Conservation (phyloP, 2,797 vertebrate species). For the Pteropus rufus region DNA sequence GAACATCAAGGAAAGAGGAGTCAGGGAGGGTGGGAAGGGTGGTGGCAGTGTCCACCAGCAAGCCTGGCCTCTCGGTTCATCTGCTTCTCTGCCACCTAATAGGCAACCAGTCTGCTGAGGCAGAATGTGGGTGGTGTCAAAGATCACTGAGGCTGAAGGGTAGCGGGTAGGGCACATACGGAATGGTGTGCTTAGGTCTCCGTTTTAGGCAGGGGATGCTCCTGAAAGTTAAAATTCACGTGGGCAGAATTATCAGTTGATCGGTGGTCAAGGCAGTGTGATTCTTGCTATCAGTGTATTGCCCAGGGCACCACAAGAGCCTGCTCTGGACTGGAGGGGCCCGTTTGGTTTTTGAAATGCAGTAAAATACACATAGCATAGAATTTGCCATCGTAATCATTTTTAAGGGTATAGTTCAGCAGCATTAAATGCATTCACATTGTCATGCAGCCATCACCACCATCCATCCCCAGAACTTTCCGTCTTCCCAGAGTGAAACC, state of each 20-base stretch:
- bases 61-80: neutral
- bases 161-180: too few relatives aligned
- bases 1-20: neutral
- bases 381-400: neutral
- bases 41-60: neutral
- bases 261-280: neutral
- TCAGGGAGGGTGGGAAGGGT: too few relatives aligned
- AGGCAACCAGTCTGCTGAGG: neutral
- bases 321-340: neutral
- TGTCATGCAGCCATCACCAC: neutral
- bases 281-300: neutral
- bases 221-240: neutral
- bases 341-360: neutral
- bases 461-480: neutral
- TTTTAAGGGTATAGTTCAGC: neutral
- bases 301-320: neutral
- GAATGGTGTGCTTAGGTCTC: neutral
- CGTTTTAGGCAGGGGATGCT: neutral
- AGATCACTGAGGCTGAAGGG: neutral
- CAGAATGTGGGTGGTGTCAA: neutral
- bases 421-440: neutral
- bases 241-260: neutral
- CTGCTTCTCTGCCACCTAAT: neutral
- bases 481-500: neutral
- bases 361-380: neutral